Percentiles rank a stretch among this genome's conserved stretches.
Conservation (phyloP, 2,113 vertebrate species). For the Microtus richardsoni region DNA sequence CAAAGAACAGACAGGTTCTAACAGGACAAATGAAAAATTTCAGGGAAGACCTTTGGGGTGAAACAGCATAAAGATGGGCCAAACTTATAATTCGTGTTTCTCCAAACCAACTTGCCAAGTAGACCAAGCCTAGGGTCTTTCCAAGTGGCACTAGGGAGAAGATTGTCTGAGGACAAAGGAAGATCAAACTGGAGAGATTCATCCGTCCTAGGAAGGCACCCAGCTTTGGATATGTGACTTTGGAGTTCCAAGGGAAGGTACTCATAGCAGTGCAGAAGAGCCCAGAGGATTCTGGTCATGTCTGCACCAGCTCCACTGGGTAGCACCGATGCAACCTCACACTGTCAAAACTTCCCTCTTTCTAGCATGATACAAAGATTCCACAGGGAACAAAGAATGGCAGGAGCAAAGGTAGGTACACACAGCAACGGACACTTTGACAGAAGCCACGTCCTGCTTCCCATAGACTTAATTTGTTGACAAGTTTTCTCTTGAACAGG, state of each 20-base stretch:
- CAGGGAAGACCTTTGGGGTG: background rate
- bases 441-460: background rate
- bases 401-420: background rate
- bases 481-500: slow-evolving; percentile 19
- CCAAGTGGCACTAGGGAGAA: background rate
- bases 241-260: background rate
- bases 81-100: background rate
- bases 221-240: background rate
- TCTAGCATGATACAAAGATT: slow-evolving; percentile 11
- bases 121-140: background rate
- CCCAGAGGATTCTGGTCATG: background rate
- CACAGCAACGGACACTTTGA: background rate
- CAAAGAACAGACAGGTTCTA: background rate
- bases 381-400: background rate
- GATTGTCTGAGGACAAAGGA: background rate
- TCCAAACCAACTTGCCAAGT: background rate
- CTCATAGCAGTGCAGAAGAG: background rate
- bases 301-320: background rate
- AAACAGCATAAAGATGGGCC: background rate
- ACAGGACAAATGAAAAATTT: slow-evolving; percentile 30
- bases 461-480: background rate
- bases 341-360: background rate
- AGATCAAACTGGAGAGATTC: background rate
- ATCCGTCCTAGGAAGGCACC: background rate
- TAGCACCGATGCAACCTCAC: background rate